Evolutionary conservation across 2,113 vertebrate species (phyloP), one percentile per base, ranked within the genome.

Genomic region (Dipodomys spectabilis): DNA sequence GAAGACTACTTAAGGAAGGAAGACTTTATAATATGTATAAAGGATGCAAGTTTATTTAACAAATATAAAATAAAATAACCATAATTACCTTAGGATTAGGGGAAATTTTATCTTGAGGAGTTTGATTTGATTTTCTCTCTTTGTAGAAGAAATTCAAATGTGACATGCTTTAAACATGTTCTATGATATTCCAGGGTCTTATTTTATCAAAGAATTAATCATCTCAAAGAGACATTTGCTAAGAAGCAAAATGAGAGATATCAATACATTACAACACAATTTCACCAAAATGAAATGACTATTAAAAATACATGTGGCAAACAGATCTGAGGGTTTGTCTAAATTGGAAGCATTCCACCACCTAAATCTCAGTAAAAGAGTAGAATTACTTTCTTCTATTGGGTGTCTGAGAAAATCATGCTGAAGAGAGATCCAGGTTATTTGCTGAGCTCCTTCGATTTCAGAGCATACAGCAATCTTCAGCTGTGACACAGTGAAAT

Each of bases 311-410:
- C 73, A 93, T 77, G 45, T 88, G 88, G 57, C 27, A 60, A 84
- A 73, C 92, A 96, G 92, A 91, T 68, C 45, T 81, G 45, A 2
- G 22, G 44, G 28, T 57, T 90, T 62, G 4, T 62, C n/a, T 87
- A 72, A 94, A 87, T 39, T 85, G 35, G 53, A 94, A 94, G 45
- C 2, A 7, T 91, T 93, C 92, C 12, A 68, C 53, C 72, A 73
- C 86, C n/a, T 49, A 93, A 69, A 6, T 28, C 68, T 89, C 53
- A 27, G 28, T 15, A 65, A 18, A 77, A 85, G 15, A 89, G 20
- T 23, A 87, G 81, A 91, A 95, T 91, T 67, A 69, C 3, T 95
- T 91, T 91, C 73, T 94, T 82, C 78, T 88, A 72, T 32, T 7
- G 39, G 35, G 71, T n/a, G 30, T 75, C 90, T 92, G 27, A 92